A percentile compares a stretch with the other conserved stretches of the same genome.
These are phyloP conservation scores for Triops cancriformis DNA, from an alignment of 1,140 invertebrate species.

Conservation along the genomic window DNA sequence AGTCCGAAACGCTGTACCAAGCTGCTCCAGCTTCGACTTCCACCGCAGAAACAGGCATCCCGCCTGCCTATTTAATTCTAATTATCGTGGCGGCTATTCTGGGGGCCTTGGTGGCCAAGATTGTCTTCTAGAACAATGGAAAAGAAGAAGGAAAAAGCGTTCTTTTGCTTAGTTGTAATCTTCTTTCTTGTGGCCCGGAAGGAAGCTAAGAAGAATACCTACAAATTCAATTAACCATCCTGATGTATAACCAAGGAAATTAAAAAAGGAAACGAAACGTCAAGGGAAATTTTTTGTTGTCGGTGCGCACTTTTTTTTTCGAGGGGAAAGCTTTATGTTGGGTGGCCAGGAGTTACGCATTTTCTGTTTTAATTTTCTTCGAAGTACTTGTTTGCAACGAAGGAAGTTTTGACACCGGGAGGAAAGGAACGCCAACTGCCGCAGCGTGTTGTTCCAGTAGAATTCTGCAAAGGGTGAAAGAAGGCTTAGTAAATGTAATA, in stretches of 20 bases:
- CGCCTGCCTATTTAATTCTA: slow-evolving; percentile 8
- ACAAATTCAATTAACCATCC: neutral
- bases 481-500: neutral
- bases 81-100: slow-evolving; percentile 23
- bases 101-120: slow-evolving; percentile 26
- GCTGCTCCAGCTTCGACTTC: neutral
- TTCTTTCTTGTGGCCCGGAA: neutral
- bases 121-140: slow-evolving; percentile 21
- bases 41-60: slow-evolving; percentile 11
- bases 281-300: neutral
- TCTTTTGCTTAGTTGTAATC: neutral
- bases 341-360: neutral
- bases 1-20: slow-evolving; percentile 15
- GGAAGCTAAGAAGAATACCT: neutral
- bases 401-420: neutral
- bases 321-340: neutral
- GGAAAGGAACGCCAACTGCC: neutral
- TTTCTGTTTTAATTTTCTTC: neutral
- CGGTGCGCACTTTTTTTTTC: neutral
- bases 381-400: neutral
- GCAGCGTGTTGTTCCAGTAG: neutral
- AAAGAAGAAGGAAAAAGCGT: neutral
- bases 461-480: neutral
- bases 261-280: neutral
- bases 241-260: neutral